A percentile compares a stretch with the other conserved stretches of the same genome.
Evolutionary conservation across 2,797 vertebrate genomes (phyloP).

Genomic region (Epinephelus awoara): DNA sequence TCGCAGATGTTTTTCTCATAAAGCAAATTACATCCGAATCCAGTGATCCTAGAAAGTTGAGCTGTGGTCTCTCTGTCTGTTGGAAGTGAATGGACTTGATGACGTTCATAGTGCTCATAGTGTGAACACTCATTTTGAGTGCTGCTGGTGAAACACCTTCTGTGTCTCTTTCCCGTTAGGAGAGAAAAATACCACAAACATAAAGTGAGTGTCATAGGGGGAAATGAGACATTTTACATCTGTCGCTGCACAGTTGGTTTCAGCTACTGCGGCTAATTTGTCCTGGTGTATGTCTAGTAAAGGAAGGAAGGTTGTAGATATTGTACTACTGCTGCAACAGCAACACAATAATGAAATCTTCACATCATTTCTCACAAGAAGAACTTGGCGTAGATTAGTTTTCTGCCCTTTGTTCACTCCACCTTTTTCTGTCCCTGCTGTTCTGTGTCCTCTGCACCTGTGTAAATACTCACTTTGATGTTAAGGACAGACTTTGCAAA

Average conservation of each 20-base stretch:
- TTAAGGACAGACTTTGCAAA: conserved; percentile 49
- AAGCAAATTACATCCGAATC: too few relatives aligned
- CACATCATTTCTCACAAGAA: conserved; percentile 43
- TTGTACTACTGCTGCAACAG: conserved; percentile 62
- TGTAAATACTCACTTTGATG: conserved; percentile 78
- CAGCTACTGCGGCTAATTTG: conserved; percentile 19
- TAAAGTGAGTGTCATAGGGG: conserved; percentile 1
- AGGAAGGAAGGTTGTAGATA: conserved; percentile 67
- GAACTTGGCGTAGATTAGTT: conserved; percentile 47
- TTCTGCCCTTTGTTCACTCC: conserved; percentile 21
- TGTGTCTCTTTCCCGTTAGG: conserved; percentile 12
- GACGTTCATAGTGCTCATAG: conserved; percentile 44
- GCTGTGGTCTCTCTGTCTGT: not conserved
- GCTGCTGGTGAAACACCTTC: conserved; percentile 56
- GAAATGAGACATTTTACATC: conserved; percentile 17
- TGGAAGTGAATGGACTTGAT: not conserved
- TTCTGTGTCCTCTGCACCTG: conserved; percentile 56
- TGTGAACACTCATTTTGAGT: conserved; percentile 60
- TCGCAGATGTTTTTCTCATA: not conserved
- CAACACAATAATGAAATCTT: conserved; percentile 52
- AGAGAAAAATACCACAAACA: conserved; percentile 14
- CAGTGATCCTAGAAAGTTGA: too few relatives aligned
- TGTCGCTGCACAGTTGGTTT: conserved; percentile 2
- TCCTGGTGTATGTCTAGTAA: conserved; percentile 20
- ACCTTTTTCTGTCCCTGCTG: conserved; percentile 37